Conservation (phyloP, 2,797 vertebrate species). For the Distichodus sexfasciatus region DNA sequence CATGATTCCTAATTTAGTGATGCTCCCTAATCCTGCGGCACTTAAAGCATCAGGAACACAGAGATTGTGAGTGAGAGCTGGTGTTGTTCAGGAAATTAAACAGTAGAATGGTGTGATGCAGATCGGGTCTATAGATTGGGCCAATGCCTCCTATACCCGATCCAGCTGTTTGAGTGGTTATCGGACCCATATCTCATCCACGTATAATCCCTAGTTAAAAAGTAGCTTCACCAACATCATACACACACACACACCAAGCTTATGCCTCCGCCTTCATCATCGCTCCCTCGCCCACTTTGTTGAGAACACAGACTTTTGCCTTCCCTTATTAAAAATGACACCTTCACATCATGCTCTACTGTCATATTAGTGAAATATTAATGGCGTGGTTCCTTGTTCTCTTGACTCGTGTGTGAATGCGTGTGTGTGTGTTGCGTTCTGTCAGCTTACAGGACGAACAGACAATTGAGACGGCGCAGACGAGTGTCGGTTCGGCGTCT, state of each 20-base stretch:
- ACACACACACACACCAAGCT: conserved; percentile 5
- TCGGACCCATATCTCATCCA: no score
- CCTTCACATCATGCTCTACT: conserved; percentile 63
- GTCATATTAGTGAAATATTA: conserved; percentile 75
- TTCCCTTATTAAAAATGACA: conserved; percentile 77
- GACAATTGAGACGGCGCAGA: conserved; percentile 9
- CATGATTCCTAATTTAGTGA: no score
- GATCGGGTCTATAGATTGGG: no score
- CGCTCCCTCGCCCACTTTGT: conserved; percentile 48
- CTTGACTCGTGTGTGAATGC: conserved; percentile 48
- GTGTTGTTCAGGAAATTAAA: no score
- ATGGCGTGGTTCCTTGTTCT: conserved; percentile 58
- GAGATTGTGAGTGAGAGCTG: no score
- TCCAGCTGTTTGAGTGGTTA: no score
- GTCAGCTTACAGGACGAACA: conserved; percentile 38
- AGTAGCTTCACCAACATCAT: not conserved
- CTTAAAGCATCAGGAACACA: no score
- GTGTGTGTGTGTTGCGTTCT: conserved; percentile 27
- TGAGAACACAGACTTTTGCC: conserved; percentile 63
- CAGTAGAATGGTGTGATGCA: no score
- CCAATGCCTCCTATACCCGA: no score
- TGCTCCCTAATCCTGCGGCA: no score
- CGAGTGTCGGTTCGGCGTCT: conserved; percentile 29
- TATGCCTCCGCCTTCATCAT: conserved; percentile 8
- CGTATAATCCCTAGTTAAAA: no score